Base-by-base conservation (phyloP, 2,888 invertebrate species). In the Chrysotoxum bicinctum region DNA sequence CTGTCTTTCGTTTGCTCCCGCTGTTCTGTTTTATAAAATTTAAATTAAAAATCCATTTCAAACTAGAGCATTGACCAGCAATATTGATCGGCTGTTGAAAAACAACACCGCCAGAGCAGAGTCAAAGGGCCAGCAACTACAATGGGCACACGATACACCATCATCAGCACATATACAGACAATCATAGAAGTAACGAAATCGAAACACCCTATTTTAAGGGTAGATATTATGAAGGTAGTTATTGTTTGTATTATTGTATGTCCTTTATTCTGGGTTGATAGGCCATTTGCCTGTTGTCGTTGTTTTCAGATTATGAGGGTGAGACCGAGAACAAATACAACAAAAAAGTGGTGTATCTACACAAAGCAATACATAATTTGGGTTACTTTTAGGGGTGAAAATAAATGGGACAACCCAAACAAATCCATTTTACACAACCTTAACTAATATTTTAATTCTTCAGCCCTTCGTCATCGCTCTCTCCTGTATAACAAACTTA, bases 1-100 rank as follows among this genome's bases (percentile, higher is more conserved):
- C 45, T 52, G 30, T 72, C 26, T 62, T 64, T 78, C 23, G 72
- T 16, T 48, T 72, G 16, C 37, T 43, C 12, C 40, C 19, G 12
- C 32, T 32, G 12, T 56, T 26, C 16, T 16, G 16, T 80, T 62
- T 32, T 75, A 66, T 52, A 56, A 76, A 82, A 60, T 69, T 83
- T 73, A 77, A 83, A 82, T 77, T 82, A 16, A 68, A 76, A 77
- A 73, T 83, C 82, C 68, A 73, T 83, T 83, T 77, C 77, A 84
- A 84, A 79, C 75, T 84, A 68, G 84, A 72, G 72, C 84, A 84
- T 84, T 84, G 84, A 76, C 84, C 84, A 79, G 75, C 62, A 79
- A 54, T 48, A 75, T 58, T 74, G 78, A 78, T 75, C 64, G 75
- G 19, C 21, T 35, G 50, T 26, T 50, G 21, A 56, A 48, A 69